These are phyloP conservation scores for Corythoichthys intestinalis DNA, from an alignment of 2,113 vertebrate species.

Conservation along the genomic window DNA sequence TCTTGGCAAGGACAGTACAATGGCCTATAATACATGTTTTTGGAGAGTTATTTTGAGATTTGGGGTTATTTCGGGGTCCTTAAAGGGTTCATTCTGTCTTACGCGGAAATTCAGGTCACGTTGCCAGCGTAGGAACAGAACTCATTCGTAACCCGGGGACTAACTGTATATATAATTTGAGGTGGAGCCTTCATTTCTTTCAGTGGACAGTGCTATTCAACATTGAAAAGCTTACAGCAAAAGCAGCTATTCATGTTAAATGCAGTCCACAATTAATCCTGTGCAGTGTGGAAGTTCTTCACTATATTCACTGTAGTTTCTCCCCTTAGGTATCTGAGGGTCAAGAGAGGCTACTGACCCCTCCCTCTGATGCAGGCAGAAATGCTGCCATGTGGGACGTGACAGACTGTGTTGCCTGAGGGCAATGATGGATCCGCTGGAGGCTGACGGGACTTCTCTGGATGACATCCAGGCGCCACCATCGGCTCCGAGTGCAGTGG, in stretches of 20 bases:
- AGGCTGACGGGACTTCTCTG: conserved; percentile 4
- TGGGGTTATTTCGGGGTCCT: no score
- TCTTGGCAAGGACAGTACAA: no score
- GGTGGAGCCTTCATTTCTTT: no score
- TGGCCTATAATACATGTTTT: no score
- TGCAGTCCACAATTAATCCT: neutral
- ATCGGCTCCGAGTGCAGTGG: neutral
- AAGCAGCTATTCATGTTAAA: neutral
- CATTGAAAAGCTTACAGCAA: neutral
- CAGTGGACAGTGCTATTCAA: no score
- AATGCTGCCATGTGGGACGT: neutral
- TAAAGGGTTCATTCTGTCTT: no score
- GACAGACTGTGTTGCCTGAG: neutral
- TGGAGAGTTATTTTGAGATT: no score
- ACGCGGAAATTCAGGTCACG: no score
- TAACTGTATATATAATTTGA: no score
- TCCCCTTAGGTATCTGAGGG: neutral
- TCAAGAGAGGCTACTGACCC: neutral
- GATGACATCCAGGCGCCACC: neutral
- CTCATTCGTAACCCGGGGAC: no score
- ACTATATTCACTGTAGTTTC: neutral
- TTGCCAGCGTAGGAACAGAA: no score
- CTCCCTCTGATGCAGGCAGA: neutral
- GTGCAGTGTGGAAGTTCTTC: neutral
- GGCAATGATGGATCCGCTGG: neutral